Evolutionary conservation across 2,888 invertebrate species (phyloP).

Genomic region (Molanna angustata): DNA sequence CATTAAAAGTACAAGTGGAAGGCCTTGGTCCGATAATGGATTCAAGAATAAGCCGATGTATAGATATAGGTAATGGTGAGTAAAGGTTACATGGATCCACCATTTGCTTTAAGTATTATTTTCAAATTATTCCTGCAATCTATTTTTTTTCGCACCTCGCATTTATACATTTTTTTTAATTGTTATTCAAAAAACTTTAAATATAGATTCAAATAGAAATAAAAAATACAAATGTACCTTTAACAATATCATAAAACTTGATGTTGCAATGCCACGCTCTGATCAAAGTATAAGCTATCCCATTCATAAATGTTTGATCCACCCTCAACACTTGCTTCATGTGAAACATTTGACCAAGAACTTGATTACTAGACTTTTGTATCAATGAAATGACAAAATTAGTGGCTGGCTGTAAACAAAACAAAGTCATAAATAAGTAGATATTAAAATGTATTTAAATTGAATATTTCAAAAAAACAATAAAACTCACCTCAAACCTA

Average conservation of each 20-base stretch:
- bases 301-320: slow-evolving; percentile 51
- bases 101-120: too few species aligned
- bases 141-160: too few species aligned
- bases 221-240: slow-evolving; percentile 3
- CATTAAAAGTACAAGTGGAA: too few species aligned
- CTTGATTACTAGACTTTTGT: slow-evolving; percentile 62
- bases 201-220: too few species aligned
- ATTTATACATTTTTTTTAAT: too few species aligned
- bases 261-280: slow-evolving; percentile 55
- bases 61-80: too few species aligned
- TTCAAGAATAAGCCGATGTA: too few species aligned
- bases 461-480: neutral
- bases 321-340: slow-evolving; percentile 59
- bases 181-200: too few species aligned
- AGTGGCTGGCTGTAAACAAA: slow-evolving; percentile 59
- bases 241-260: slow-evolving; percentile 34
- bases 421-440: slow-evolving; percentile 4
- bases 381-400: slow-evolving; percentile 67
- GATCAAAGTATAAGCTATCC: slow-evolving; percentile 50
- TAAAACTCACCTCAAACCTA: slow-evolving; percentile 56
- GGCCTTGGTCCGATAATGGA: too few species aligned
- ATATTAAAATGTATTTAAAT: neutral
- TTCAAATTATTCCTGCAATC: too few species aligned
- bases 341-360: slow-evolving; percentile 59
- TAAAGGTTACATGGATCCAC: too few species aligned